These are phyloP conservation scores for Brachyptera putata DNA, from an alignment of 2,888 invertebrate genomes.

Conservation along the genomic window DNA sequence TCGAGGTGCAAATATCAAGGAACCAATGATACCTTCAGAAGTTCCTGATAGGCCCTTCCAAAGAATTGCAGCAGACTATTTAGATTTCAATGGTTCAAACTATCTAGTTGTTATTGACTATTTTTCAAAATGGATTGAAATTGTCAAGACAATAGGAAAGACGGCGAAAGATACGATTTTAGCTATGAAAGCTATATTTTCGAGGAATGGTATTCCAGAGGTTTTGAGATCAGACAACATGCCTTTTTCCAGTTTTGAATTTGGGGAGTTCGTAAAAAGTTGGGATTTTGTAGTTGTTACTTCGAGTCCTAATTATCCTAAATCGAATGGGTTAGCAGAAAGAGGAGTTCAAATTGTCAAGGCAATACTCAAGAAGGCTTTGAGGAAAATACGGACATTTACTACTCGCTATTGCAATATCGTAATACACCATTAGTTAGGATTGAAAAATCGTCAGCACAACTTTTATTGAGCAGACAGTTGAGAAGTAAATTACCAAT, in stretches of 20 bases:
- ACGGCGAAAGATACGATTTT: slow-evolving; percentile 29
- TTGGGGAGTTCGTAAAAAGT: slow-evolving; percentile 33
- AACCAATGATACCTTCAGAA: slow-evolving; percentile 35
- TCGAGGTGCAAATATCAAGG: slow-evolving; percentile 25
- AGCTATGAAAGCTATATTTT: slow-evolving; percentile 32
- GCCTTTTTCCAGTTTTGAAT: slow-evolving; percentile 34
- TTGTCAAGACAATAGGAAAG: slow-evolving; percentile 25
- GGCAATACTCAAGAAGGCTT: slow-evolving; percentile 32
- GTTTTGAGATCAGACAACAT: slow-evolving; percentile 34
- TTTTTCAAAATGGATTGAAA: slow-evolving; percentile 36
- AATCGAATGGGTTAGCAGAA: slow-evolving; percentile 36
- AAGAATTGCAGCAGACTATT: slow-evolving; percentile 39
- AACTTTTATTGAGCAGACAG: not conserved
- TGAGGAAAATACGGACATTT: slow-evolving; percentile 16
- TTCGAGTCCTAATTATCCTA: slow-evolving; percentile 35
- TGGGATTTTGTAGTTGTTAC: slow-evolving; percentile 33
- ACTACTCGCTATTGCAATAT: slow-evolving; percentile 16
- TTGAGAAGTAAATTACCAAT: slow-evolving; percentile 2
- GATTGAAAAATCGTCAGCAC: slow-evolving; percentile 1
- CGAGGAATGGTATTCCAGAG: slow-evolving; percentile 34
- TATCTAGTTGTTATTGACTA: slow-evolving; percentile 37
- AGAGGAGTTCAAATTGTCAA: slow-evolving; percentile 33
- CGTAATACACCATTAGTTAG: slow-evolving; percentile 4
- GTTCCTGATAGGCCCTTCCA: slow-evolving; percentile 36
- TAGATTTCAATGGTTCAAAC: slow-evolving; percentile 33